Evolutionary conservation across 2,888 invertebrate genomes (phyloP).

Genomic region (Conops quadrifasciatus): DNA sequence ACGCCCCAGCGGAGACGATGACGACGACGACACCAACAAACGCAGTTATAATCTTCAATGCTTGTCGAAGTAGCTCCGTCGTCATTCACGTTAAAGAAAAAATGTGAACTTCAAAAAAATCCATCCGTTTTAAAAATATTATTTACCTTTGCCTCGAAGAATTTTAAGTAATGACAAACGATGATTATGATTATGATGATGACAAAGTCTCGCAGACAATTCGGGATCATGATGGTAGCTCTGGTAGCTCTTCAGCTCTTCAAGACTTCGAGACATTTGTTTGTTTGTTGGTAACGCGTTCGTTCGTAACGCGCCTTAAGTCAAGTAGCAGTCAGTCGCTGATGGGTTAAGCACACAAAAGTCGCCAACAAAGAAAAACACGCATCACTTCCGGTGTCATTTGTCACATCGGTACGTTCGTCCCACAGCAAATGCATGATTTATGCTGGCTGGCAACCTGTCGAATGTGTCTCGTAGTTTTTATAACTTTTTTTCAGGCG

Average conservation of each 20-base stretch:
- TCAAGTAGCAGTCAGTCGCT: too few species aligned
- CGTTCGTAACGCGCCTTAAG: too few species aligned
- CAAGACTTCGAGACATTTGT: neutral
- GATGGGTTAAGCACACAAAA: too few species aligned
- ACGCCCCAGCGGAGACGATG: neutral
- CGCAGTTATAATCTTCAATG: neutral
- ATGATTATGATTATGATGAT: constrained; percentile 1
- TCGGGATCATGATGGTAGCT: neutral
- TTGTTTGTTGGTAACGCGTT: too few species aligned
- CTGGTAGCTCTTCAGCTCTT: too few species aligned
- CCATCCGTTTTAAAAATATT: constrained; percentile 51
- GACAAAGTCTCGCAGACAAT: constrained; percentile 13
- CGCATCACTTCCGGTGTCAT: constrained; percentile 7
- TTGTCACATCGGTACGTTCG: neutral
- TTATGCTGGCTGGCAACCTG: too few species aligned
- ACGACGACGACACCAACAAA: neutral
- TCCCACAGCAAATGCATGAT: too few species aligned
- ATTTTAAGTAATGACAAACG: constrained; percentile 53
- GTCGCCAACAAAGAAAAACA: too few species aligned
- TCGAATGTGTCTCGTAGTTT: too few species aligned
- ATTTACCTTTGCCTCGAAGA: constrained; percentile 61
- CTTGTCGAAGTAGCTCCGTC: neutral
- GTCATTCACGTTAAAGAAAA: neutral
- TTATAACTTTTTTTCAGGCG: too few species aligned
- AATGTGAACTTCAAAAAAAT: neutral